A percentile compares a stretch with the other conserved stretches of the same genome.
Conservation (phyloP, 2,888 invertebrate species). For the Coelopa pilipes region DNA sequence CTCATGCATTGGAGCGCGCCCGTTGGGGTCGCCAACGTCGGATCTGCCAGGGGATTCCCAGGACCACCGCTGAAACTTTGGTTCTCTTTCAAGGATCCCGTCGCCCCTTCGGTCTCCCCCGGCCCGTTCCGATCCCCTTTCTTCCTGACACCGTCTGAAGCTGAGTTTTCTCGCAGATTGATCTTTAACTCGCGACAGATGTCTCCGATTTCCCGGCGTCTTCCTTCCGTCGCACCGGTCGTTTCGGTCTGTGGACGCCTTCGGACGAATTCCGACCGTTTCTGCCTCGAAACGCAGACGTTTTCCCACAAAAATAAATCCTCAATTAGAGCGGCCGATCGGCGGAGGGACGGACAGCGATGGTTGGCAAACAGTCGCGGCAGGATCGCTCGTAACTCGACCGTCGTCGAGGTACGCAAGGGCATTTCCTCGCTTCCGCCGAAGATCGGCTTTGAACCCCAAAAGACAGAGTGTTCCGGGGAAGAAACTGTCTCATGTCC, state of each 20-base stretch:
- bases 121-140: not conserved
- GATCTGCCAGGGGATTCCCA: too few relatives aligned
- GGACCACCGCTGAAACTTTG: too few relatives aligned
- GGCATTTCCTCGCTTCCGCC: too few relatives aligned
- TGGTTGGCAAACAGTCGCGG: too few relatives aligned
- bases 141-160: not conserved
- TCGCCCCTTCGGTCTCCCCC: not conserved
- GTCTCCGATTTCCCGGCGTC: not conserved
- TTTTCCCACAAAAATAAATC: conserved; percentile 14
- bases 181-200: not conserved
- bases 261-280: too few relatives aligned
- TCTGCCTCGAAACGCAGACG: too few relatives aligned
- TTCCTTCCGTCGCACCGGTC: not conserved
- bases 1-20: too few relatives aligned
- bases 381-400: not conserved
- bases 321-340: not conserved
- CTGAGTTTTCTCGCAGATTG: not conserved
- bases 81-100: too few relatives aligned
- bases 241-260: not conserved
- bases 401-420: not conserved
- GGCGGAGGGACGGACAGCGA: too few relatives aligned
- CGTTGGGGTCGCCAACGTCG: too few relatives aligned
- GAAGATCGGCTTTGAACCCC: conserved; percentile 3
- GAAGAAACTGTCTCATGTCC: conserved; percentile 15
- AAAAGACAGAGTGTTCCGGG: not conserved